Base-by-base conservation (phyloP, 2,888 invertebrate genomes). In the Cremastinae sp. region DNA sequence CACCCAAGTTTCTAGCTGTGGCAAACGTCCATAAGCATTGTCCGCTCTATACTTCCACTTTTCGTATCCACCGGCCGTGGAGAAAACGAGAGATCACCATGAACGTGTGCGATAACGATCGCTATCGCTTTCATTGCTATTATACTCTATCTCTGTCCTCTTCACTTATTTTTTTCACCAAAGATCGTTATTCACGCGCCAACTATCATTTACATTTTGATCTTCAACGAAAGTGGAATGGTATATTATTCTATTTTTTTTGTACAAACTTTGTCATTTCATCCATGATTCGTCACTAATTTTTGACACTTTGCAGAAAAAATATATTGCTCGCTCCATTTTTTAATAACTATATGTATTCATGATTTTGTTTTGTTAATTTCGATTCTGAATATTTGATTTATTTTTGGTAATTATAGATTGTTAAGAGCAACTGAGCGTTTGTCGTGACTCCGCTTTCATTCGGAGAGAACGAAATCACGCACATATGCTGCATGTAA, bases 1-100 rank as follows among this genome's bases (percentile, higher is more conserved):
- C 88, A 84, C 87, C 81, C 49, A 45, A 82, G 81, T 83, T 84
- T 83, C 83, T 83, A 81, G 74, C 75, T 49, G 66, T n/a, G n/a
- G n/a, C n/a, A n/a, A n/a, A 75, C 69, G 66, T 72, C 35, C 55
- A 22, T 16, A 14, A 47, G 18, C 39, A 47, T 47, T 35, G 58
- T 43, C 68, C 35, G 20, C 35, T 35, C 43, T 49, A 5, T 53
- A 70, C 74, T 78, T 79, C 66, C 75, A 80, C 78, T 75, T 80
- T 78, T 80, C 80, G 65, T 62, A 64, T 56, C 41, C 80, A 78
- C 51, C 75, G 72, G 69, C 61, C 79, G 77, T 79, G 71, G 61
- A 79, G 47, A 74, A n/a, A 69, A 20, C 37, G 53, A 35, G 45
- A 47, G 41, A 43, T 43, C 41, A 14, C 49, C 49, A n/a, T n/a